Conservation (phyloP, 2,888 invertebrate species). For the Synanthedon myopaeformis region DNA sequence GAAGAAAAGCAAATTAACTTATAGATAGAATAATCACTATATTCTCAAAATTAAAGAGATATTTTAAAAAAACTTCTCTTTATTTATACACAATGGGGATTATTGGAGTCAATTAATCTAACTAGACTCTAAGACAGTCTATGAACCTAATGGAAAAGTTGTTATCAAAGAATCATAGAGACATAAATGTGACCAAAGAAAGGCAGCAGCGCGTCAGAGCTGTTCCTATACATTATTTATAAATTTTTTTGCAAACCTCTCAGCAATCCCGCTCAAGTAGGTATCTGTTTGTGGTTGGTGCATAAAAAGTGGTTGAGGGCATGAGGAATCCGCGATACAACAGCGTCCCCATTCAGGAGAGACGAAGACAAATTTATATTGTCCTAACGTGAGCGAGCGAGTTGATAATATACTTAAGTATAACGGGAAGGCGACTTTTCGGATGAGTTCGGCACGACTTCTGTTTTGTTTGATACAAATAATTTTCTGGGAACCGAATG, state of each 20-base stretch:
- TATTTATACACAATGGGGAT: no score
- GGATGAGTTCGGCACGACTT: slow-evolving; percentile 19
- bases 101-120: no score
- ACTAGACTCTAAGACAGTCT: no score
- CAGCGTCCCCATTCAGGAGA: slow-evolving; percentile 52
- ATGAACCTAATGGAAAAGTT: no score
- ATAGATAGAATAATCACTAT: no score
- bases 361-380: slow-evolving; percentile 28
- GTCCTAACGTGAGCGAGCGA: slow-evolving; percentile 16
- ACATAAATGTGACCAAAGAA: not conserved
- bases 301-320: slow-evolving; percentile 59
- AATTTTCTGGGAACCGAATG: slow-evolving; percentile 29
- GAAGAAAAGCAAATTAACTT: no score
- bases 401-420: slow-evolving; percentile 26
- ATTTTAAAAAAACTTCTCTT: no score
- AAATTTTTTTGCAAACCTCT: not conserved
- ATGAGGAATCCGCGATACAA: slow-evolving; percentile 42
- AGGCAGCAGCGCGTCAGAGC: not conserved
- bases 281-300: slow-evolving; percentile 5
- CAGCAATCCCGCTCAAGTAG: not conserved
- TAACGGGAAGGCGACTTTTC: slow-evolving; percentile 49
- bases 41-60: no score
- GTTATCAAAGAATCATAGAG: not conserved
- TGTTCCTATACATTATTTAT: not conserved
- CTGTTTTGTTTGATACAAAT: slow-evolving; percentile 34